phyloP scores from a whole-genome alignment of 2,113 vertebrate species.

The Takifugu flavidus region DNA sequence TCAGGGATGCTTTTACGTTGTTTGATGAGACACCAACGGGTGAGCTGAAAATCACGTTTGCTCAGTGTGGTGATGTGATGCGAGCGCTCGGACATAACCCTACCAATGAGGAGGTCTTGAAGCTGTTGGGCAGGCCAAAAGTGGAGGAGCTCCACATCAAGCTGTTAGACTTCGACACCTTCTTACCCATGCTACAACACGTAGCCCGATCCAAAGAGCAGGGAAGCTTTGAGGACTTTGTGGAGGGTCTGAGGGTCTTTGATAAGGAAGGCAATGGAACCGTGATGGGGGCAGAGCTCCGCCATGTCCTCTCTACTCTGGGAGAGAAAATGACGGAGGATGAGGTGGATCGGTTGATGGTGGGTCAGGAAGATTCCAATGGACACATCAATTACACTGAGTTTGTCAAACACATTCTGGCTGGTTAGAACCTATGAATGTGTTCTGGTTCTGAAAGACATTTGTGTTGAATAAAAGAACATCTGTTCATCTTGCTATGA shows the following conservation, averaged over 20 bases:
- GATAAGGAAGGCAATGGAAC: slow-evolving; percentile 76
- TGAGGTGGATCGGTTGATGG: slow-evolving; percentile 89
- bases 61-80: slow-evolving; percentile 90
- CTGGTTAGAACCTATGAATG: slow-evolving; percentile 48
- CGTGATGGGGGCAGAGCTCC: slow-evolving; percentile 83
- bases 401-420: slow-evolving; percentile 91
- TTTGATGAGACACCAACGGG: slow-evolving; percentile 86
- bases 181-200: slow-evolving; percentile 94
- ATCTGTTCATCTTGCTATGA: too few relatives aligned
- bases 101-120: slow-evolving; percentile 90
- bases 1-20: slow-evolving; percentile 90
- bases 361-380: slow-evolving; percentile 89
- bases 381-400: slow-evolving; percentile 94
- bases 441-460: too few relatives aligned
- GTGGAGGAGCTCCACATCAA: slow-evolving; percentile 86
- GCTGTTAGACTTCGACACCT: slow-evolving; percentile 90
- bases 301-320: slow-evolving; percentile 76
- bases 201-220: slow-evolving; percentile 89
- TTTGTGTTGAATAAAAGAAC: too few relatives aligned
- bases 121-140: slow-evolving; percentile 88
- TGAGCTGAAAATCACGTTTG: slow-evolving; percentile 89
- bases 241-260: slow-evolving; percentile 87
- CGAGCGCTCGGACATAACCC: slow-evolving; percentile 95
- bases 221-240: slow-evolving; percentile 93
- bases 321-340: slow-evolving; percentile 76